Conservation (phyloP, 2,113 vertebrate genomes). For the Silurus asotus region DNA sequence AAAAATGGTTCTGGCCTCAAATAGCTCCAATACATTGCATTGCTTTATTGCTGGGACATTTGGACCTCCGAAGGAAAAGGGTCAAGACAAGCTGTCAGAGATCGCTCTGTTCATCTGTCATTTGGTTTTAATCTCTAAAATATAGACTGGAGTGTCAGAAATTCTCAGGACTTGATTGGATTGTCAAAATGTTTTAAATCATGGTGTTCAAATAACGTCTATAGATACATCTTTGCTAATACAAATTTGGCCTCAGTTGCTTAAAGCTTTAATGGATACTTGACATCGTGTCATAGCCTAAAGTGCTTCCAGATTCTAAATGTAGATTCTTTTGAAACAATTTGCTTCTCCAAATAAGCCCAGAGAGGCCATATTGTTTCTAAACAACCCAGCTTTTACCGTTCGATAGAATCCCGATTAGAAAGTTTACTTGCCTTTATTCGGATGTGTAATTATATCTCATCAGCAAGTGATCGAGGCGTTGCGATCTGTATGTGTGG, state of each 20-base stretch:
- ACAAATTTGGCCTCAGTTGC: conserved; percentile 9
- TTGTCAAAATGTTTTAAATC: conserved; percentile 10
- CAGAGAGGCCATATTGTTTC: conserved; percentile 18
- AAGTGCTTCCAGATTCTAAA: conserved; percentile 41
- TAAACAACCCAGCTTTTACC: conserved; percentile 22
- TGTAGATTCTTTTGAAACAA: conserved; percentile 23
- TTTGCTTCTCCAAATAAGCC: conserved; percentile 6
- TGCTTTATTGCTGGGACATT: conserved; percentile 71
- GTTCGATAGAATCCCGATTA: conserved; percentile 3
- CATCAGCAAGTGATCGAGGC: conserved; percentile 46
- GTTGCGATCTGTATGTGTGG: conserved; percentile 22
- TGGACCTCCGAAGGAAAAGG: conserved; percentile 66
- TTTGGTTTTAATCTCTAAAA: conserved; percentile 66
- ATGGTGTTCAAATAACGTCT: conserved; percentile 27
- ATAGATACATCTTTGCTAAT: conserved; percentile 7
- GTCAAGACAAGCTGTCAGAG: conserved; percentile 61
- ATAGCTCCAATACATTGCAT: background rate
- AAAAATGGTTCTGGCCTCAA: background rate
- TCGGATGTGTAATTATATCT: conserved; percentile 48
- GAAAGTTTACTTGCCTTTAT: background rate
- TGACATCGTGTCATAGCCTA: conserved; percentile 30
- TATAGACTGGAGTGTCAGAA: background rate
- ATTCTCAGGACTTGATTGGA: background rate
- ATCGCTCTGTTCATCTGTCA: conserved; percentile 57
- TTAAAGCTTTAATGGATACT: conserved; percentile 15